These are phyloP conservation scores for Phenacoccus solenopsis DNA, from an alignment of 1,140 invertebrate genomes.

Conservation along the genomic window DNA sequence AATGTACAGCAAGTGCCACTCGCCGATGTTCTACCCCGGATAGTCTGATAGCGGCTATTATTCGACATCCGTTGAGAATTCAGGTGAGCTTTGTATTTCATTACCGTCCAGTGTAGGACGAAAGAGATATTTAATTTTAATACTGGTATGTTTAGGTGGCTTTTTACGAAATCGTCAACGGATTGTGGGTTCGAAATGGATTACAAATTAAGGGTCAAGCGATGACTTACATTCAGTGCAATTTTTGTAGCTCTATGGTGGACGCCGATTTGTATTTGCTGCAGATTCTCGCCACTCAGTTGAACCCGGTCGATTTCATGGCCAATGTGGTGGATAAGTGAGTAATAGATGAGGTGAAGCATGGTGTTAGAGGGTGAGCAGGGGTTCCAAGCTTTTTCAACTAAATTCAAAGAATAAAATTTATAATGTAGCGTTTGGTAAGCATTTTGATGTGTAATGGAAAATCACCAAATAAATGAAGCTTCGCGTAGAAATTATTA, in stretches of 20 bases:
- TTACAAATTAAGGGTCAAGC: conserved; percentile 95
- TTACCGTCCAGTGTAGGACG: background rate
- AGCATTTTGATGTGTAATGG: too few relatives aligned
- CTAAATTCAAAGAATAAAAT: too few relatives aligned
- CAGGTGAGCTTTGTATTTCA: conserved; percentile 37
- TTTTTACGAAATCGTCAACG: conserved; percentile 86
- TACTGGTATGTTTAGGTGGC: conserved; percentile 54
- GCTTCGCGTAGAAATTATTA: too few relatives aligned
- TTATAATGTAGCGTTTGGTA: too few relatives aligned
- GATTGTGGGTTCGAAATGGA: conserved; percentile 92
- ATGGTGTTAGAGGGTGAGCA: too few relatives aligned
- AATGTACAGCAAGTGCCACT: conserved; percentile 63
- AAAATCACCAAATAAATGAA: too few relatives aligned
- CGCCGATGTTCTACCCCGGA: conserved; percentile 62
- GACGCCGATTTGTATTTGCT: conserved; percentile 90
- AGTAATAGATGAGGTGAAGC: too few relatives aligned
- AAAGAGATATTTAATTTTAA: background rate
- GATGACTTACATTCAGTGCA: conserved; percentile 97
- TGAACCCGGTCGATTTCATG: conserved; percentile 73
- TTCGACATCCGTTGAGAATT: conserved; percentile 41
- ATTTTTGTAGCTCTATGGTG: conserved; percentile 97
- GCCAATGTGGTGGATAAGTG: conserved; percentile 82
- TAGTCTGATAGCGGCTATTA: conserved; percentile 62
- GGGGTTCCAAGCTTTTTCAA: too few relatives aligned
- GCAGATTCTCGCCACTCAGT: conserved; percentile 79